These are phyloP conservation scores for Mesitornis unicolor DNA, from an alignment of 2,113 vertebrate genomes.

Conservation along the genomic window DNA sequence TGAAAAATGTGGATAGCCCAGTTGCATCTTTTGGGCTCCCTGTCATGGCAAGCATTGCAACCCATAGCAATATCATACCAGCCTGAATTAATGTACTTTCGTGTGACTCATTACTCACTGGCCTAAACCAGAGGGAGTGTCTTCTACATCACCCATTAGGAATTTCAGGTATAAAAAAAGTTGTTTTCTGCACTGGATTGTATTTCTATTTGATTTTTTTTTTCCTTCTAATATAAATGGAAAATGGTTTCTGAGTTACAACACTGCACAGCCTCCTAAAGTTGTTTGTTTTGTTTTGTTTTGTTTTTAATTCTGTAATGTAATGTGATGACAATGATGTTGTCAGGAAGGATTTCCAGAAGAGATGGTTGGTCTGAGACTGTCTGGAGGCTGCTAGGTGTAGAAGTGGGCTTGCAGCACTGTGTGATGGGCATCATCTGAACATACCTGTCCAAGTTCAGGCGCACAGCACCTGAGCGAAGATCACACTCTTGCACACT, in stretches of 20 bases:
- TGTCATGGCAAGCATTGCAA: background rate
- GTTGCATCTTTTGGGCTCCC: background rate
- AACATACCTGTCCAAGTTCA: background rate
- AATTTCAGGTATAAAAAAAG: conserved; percentile 9
- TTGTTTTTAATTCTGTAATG: background rate
- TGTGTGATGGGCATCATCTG: background rate
- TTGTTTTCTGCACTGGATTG: background rate
- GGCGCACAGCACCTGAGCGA: rapidly evolving
- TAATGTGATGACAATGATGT: background rate
- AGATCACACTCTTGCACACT: background rate
- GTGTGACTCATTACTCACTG: conserved; percentile 25
- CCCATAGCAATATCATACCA: background rate
- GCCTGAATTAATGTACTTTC: conserved; percentile 2
- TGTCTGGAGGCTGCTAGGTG: background rate
- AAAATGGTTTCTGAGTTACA: background rate
- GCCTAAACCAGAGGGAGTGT: conserved; percentile 38
- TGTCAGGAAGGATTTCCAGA: background rate
- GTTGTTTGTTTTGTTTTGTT: background rate
- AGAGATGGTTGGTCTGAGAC: background rate
- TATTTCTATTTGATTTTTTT: background rate
- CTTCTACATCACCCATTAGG: conserved; percentile 14
- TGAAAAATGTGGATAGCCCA: background rate
- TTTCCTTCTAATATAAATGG: background rate
- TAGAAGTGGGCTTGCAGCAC: background rate
- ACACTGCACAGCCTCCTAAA: background rate